Evolutionary conservation across 2,888 invertebrate genomes (phyloP).

Genomic region (Pantelozetes paolii): DNA sequence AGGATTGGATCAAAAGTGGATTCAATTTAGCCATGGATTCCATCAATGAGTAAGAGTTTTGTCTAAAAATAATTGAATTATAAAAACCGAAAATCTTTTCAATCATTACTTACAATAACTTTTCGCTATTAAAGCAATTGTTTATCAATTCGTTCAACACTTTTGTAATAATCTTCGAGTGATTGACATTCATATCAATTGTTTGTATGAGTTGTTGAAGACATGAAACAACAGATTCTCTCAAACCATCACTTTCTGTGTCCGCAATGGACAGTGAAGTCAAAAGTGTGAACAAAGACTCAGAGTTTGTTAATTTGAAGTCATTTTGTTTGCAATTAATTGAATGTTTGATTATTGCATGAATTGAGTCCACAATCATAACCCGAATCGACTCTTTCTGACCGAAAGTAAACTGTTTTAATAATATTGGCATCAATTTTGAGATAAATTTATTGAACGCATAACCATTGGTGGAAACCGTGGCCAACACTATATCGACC

Average conservation of each 20-base stretch:
- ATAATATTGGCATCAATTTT: not conserved
- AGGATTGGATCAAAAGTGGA: not conserved
- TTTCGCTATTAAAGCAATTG: not conserved
- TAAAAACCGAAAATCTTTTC: not conserved
- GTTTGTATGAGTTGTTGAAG: not conserved
- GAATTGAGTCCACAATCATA: not conserved
- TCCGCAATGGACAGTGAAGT: not conserved
- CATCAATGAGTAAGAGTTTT: not conserved
- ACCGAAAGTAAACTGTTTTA: constrained; percentile 36
- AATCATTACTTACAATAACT: not conserved
- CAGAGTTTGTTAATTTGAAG: not conserved
- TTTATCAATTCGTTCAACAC: not conserved
- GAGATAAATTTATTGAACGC: constrained; percentile 11
- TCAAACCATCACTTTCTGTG: not conserved
- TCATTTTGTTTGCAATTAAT: not conserved
- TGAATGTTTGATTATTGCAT: not conserved
- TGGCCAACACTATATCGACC: constrained; percentile 24
- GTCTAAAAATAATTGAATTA: not conserved
- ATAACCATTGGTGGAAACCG: constrained; percentile 7
- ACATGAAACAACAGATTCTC: not conserved
- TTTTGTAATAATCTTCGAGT: not conserved
- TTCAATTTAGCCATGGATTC: not conserved
- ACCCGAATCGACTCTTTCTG: not conserved
- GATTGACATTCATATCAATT: not conserved
- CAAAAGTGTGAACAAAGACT: constrained; percentile 10